Evolutionary conservation across 2,888 invertebrate species (phyloP).

Genomic region (Brachypterus glaber): DNA sequence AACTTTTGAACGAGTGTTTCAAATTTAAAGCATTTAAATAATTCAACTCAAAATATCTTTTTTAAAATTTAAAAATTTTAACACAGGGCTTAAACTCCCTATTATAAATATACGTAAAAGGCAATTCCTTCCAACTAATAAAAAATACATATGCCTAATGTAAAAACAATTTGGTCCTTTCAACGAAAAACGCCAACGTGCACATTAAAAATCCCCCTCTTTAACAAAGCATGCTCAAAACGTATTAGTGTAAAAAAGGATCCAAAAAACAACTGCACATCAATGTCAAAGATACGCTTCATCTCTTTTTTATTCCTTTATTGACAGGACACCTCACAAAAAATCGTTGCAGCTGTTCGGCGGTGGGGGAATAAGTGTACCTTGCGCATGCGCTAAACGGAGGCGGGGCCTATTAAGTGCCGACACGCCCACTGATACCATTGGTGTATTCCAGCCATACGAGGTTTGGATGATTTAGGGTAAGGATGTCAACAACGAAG

Average conservation of each 20-base stretch:
- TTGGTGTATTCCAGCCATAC: constrained; percentile 10
- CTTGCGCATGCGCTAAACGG: constrained; percentile 25
- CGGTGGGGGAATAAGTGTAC: constrained; percentile 22
- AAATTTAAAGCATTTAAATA: too few relatives aligned
- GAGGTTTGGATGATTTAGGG: not conserved
- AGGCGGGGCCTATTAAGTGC: constrained; percentile 21
- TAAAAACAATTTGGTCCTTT: too few relatives aligned
- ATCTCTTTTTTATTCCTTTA: constrained; percentile 27
- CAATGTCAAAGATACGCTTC: constrained; percentile 23
- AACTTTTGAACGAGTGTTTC: too few relatives aligned
- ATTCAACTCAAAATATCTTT: too few relatives aligned
- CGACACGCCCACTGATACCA: constrained; percentile 21
- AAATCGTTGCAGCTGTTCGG: constrained; percentile 38
- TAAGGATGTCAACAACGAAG: not conserved
- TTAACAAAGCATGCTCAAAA: not conserved
- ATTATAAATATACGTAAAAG: too few relatives aligned
- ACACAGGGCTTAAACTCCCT: too few relatives aligned
- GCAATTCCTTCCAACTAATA: too few relatives aligned
- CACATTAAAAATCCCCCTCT: too few relatives aligned
- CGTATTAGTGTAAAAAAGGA: not conserved
- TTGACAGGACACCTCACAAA: constrained; percentile 32
- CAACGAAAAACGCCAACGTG: too few relatives aligned
- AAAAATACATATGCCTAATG: too few relatives aligned
- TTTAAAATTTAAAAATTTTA: too few relatives aligned
- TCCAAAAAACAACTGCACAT: constrained; percentile 25